Evolutionary conservation across 2,888 invertebrate genomes (phyloP).

Genomic region (Amphipoea lucens): DNA sequence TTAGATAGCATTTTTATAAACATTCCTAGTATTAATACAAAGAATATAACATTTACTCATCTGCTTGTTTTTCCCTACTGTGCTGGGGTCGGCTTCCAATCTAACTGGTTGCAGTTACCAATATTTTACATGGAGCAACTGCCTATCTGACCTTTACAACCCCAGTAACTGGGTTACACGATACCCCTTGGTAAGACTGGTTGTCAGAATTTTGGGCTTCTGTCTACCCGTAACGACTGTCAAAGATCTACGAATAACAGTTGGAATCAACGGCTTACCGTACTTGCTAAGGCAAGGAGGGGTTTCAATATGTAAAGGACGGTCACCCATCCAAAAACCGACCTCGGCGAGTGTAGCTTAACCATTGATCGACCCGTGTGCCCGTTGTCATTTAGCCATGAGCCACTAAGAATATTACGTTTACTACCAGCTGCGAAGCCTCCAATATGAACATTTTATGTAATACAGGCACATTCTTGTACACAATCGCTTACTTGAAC

Average conservation of each 20-base stretch:
- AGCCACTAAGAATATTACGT: neutral
- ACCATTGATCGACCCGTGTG: neutral
- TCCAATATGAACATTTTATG: conserved; percentile 6
- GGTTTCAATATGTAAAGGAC: neutral
- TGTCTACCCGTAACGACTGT: neutral
- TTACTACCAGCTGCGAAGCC: neutral
- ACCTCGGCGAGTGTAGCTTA: neutral
- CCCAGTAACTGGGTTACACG: too few relatives aligned
- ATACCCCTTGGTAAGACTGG: neutral
- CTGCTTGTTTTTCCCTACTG: neutral
- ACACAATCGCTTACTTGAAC: neutral
- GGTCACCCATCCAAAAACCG: neutral
- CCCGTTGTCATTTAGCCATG: neutral
- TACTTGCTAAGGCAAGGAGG: neutral
- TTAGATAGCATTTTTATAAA: neutral
- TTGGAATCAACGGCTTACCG: neutral
- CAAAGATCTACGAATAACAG: neutral
- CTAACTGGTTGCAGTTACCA: neutral
- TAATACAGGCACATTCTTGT: neutral
- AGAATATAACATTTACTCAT: neutral
- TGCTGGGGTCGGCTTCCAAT: neutral
- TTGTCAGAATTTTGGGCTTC: neutral
- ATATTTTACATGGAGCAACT: neutral
- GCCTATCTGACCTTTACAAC: neutral
- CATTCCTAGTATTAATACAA: neutral